These are phyloP conservation scores for Melipona beecheii DNA, from an alignment of 2,888 invertebrate genomes.

Conservation along the genomic window DNA sequence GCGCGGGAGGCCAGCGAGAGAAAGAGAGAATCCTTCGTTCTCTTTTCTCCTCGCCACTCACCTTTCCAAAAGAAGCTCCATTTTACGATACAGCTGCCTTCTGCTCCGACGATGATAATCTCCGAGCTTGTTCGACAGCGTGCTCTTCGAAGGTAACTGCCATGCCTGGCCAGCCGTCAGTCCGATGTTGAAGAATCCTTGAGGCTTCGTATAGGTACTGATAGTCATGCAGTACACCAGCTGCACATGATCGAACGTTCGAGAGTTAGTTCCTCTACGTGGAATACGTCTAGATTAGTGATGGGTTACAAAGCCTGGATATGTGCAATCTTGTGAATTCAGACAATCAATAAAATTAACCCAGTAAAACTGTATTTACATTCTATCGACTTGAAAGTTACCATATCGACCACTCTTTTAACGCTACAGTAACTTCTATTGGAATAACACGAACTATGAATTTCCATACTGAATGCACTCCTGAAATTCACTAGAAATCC, in stretches of 20 bases:
- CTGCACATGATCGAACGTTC: constrained; percentile 60
- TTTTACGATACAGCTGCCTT: constrained; percentile 87
- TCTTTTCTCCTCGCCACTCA: constrained; percentile 83
- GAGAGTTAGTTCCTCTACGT: not conserved
- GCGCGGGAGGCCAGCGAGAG: not conserved
- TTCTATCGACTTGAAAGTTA: too few species aligned
- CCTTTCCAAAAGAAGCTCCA: constrained; percentile 87
- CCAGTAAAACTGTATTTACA: too few species aligned
- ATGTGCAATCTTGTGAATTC: too few species aligned
- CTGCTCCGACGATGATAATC: constrained; percentile 87
- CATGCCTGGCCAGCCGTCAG: constrained; percentile 91
- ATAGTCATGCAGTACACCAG: constrained; percentile 88
- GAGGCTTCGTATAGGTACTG: constrained; percentile 85
- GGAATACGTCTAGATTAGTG: too few species aligned
- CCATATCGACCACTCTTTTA: too few species aligned
- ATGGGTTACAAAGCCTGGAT: too few species aligned
- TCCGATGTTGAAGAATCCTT: constrained; percentile 88
- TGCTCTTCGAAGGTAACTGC: constrained; percentile 88
- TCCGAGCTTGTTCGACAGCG: constrained; percentile 81
- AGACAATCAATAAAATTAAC: too few species aligned
- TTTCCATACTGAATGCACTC: too few species aligned
- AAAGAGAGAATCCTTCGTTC: not conserved
- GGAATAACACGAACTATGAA: too few species aligned
- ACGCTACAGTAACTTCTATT: too few species aligned
- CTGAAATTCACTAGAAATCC: too few species aligned